A percentile compares a stretch with the other conserved stretches of the same genome.
These are phyloP conservation scores for Strigamia transsilvanica DNA, from an alignment of 2,888 invertebrate genomes.

Conservation along the genomic window DNA sequence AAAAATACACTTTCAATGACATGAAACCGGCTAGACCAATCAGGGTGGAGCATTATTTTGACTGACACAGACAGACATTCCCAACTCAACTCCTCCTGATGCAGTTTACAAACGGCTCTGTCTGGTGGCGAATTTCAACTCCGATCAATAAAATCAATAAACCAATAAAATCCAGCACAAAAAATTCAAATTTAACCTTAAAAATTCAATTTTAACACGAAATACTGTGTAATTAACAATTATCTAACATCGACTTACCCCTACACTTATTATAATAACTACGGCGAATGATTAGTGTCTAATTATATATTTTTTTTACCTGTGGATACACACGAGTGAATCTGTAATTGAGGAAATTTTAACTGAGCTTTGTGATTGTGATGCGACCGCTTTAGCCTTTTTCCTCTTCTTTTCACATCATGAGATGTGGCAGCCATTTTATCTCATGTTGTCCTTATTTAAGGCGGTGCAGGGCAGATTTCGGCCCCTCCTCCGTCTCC, in stretches of 20 bases:
- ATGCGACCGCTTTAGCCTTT: neutral
- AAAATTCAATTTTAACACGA: too few relatives aligned
- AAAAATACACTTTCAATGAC: conserved; percentile 44
- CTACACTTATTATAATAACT: too few relatives aligned
- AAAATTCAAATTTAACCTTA: too few relatives aligned
- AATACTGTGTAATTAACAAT: too few relatives aligned
- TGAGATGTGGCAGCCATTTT: neutral
- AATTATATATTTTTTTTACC: neutral
- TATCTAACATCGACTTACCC: too few relatives aligned
- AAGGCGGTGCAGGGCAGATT: neutral
- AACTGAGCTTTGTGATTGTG: neutral
- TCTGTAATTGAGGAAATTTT: neutral
- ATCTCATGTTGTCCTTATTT: neutral
- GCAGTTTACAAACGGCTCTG: neutral
- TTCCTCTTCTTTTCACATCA: neutral
- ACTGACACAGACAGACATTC: conserved; percentile 2
- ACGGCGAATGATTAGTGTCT: too few relatives aligned
- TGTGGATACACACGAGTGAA: neutral
- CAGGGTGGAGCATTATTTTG: conserved; percentile 21
- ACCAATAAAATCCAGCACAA: neutral
- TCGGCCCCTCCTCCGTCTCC: neutral
- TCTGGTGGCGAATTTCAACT: neutral
- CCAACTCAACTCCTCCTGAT: neutral
- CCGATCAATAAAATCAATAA: conserved; percentile 22
- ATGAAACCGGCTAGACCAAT: conserved; percentile 42